Conservation (phyloP, 2,888 invertebrate species). For the Serrognathus titanus region DNA sequence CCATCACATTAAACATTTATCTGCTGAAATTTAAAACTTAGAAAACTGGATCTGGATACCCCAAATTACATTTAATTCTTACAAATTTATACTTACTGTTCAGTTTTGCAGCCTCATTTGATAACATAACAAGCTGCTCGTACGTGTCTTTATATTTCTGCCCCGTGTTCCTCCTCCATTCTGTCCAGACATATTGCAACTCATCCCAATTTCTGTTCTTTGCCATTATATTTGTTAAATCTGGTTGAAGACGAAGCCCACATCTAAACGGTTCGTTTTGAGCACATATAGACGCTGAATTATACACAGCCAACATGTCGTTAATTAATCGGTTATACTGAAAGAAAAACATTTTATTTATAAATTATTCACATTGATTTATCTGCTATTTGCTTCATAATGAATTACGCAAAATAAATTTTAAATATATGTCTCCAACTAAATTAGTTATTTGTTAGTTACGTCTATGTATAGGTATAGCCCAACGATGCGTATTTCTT, state of each 20-base stretch:
- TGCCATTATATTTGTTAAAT: conserved; percentile 74
- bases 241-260: conserved; percentile 76
- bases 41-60: too few relatives aligned
- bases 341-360: conserved; percentile 31
- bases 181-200: conserved; percentile 82
- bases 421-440: too few relatives aligned
- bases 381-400: neutral
- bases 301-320: conserved; percentile 85
- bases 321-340: conserved; percentile 86
- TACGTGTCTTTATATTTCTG: conserved; percentile 74
- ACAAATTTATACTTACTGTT: conserved; percentile 65
- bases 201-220: conserved; percentile 83
- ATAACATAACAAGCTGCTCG: conserved; percentile 73
- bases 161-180: conserved; percentile 85
- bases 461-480: too few relatives aligned
- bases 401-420: too few relatives aligned
- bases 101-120: conserved; percentile 74
- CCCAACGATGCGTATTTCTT: too few relatives aligned
- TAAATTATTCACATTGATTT: neutral
- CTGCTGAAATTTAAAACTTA: too few relatives aligned
- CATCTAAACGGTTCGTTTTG: conserved; percentile 82
- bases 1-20: too few relatives aligned
- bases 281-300: conserved; percentile 79
- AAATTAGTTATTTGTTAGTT: too few relatives aligned
- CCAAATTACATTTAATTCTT: neutral